Base-by-base conservation (phyloP, 2,797 vertebrate genomes). In the Garrulus glandarius region DNA sequence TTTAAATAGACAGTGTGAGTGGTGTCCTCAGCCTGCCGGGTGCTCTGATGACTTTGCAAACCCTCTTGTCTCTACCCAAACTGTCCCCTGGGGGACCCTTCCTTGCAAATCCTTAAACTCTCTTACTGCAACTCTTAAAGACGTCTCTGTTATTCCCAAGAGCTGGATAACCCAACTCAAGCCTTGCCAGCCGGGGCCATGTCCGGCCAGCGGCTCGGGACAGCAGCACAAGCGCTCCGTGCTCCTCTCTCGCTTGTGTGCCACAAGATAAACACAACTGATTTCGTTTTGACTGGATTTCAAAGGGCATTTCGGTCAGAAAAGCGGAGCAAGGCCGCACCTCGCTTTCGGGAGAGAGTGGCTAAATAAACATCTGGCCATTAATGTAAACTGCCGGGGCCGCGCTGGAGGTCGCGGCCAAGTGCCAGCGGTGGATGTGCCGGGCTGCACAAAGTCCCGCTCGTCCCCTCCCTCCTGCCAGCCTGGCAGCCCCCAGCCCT, bases 401-500 rank as follows among this genome's bases (percentile, higher is more conserved):
- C 15, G 32, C 50, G 56, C 17, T 47, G 82, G 94, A 85, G 87
- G 71, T 78, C 47, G 36, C 46, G 80, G 97, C 96, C 39, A 1
- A 3, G 29, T 13, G 97, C 97, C 97, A 94, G 46, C 18, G 3
- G 92, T 3, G 19, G 69, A 78, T 96, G 96, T 97, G 96, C 95
- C 13, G 86, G 46, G n/a, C 88, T 41, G 95, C 95, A 94, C 95
- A 88, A 12, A 53, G 50, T 88, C 71, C 59, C 50, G 10, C 43
- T 27, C 46, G 43, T 43, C 26, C 50, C 55, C 41, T 76, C 64
- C 70, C 37, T 36, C 18, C 63, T 49, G 79, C 80, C 89, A 24
- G 53, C 30, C 86, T 17, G 19, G 71, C 93, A 61, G 84, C 74
- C 83, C 83, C 70, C 11, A 36, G 32, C 29, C 89, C 72, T 17